Evolutionary conservation across 2,113 vertebrate genomes (phyloP).

Genomic region (Pica pica): DNA sequence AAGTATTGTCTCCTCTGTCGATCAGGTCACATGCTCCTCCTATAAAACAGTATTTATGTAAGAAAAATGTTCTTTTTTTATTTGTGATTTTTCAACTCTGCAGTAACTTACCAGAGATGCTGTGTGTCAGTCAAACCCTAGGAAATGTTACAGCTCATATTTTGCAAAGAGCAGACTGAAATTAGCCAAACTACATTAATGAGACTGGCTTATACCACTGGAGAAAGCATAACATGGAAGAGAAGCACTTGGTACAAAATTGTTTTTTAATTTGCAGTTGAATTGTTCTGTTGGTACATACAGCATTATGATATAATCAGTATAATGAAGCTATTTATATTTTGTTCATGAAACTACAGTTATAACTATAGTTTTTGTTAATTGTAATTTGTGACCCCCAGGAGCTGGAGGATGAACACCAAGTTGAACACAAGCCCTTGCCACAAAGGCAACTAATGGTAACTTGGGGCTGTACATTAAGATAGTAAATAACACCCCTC

Average conservation of each 20-base stretch:
- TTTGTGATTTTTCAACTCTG: neutral
- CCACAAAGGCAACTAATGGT: neutral
- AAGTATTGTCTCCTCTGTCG: conserved; percentile 94
- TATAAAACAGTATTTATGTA: conserved; percentile 39
- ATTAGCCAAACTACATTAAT: neutral
- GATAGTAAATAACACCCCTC: neutral
- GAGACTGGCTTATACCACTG: neutral
- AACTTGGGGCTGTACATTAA: neutral
- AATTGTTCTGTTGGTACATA: neutral
- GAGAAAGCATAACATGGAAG: neutral
- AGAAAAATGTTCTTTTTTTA: neutral
- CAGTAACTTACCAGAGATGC: neutral
- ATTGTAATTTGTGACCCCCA: neutral
- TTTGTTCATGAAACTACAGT: neutral
- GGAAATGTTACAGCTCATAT: neutral
- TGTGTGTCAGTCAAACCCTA: neutral
- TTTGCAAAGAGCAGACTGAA: neutral
- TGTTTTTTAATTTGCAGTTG: neutral
- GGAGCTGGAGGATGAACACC: neutral
- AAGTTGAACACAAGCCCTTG: neutral
- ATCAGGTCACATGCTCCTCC: conserved; percentile 88
- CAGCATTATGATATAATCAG: neutral
- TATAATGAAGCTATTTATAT: neutral
- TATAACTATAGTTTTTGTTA: neutral
- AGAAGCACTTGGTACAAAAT: neutral